Conservation (phyloP, 2,113 vertebrate genomes). For the Tor tambroides region DNA sequence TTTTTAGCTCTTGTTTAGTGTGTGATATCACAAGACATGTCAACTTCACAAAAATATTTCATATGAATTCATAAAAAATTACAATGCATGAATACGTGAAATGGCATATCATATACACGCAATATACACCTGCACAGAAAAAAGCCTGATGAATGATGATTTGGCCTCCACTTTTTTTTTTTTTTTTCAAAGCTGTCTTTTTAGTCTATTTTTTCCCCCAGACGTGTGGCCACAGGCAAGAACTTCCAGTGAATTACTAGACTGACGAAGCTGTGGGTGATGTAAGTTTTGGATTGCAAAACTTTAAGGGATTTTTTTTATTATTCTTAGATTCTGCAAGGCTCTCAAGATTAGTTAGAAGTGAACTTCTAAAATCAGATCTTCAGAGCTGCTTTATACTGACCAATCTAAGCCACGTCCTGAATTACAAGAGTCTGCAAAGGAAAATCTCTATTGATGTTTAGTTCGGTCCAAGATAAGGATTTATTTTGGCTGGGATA, state of each 20-base stretch:
- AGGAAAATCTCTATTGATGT: constrained; percentile 29
- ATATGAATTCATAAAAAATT: too few species aligned
- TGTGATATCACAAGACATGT: too few species aligned
- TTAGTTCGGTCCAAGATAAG: not conserved
- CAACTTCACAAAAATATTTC: too few species aligned
- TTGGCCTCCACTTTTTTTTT: not conserved
- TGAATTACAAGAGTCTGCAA: not conserved
- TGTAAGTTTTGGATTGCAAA: not conserved
- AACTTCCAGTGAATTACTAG: not conserved
- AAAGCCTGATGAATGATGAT: not conserved
- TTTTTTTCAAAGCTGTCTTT: not conserved
- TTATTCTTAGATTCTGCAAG: not conserved
- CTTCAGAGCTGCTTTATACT: not conserved
- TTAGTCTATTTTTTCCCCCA: not conserved
- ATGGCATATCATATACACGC: too few species aligned
- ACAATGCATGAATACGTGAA: too few species aligned
- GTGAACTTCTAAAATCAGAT: not conserved
- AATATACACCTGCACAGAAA: too few species aligned
- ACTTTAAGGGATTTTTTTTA: not conserved
- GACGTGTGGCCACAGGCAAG: not conserved
- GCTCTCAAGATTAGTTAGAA: constrained; percentile 1
- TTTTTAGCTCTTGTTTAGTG: too few species aligned
- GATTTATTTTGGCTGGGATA: not conserved
- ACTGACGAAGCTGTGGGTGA: not conserved
- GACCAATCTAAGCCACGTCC: not conserved